Percentiles rank a stretch among this genome's conserved stretches.
Evolutionary conservation across 2,113 vertebrate genomes (phyloP).

Genomic region (Indicator maculatus): DNA sequence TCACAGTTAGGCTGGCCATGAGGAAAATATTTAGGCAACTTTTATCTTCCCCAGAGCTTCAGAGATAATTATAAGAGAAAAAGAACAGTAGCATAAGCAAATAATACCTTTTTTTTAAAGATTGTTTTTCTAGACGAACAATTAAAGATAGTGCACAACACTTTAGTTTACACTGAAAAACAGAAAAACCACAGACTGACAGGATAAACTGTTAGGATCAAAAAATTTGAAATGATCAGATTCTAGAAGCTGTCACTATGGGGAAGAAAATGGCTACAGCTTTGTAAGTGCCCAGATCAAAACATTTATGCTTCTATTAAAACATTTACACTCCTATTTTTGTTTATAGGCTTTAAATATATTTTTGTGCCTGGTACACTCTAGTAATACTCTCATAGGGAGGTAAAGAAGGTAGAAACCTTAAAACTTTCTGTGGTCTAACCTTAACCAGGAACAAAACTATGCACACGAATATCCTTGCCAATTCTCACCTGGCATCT

Average conservation of each 20-base stretch:
- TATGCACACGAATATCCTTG: neutral
- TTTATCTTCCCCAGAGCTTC: neutral
- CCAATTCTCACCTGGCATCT: neutral
- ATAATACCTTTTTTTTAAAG: accelerated
- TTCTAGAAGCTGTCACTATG: neutral
- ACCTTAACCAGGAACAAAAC: neutral
- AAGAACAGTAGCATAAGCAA: neutral
- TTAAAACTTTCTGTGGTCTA: neutral
- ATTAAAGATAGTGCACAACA: neutral
- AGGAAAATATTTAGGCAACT: neutral
- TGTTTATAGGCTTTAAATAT: neutral
- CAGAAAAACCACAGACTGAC: neutral
- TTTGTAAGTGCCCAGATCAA: neutral
- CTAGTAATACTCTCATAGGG: neutral
- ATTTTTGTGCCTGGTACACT: neutral
- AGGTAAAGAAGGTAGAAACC: neutral
- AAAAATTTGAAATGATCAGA: neutral
- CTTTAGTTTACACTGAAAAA: neutral
- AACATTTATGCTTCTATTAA: neutral
- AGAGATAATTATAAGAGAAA: neutral
- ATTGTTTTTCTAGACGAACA: neutral
- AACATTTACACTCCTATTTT: conserved; percentile 15
- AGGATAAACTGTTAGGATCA: neutral
- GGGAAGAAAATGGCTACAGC: neutral
- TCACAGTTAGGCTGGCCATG: neutral